phyloP scores from a whole-genome alignment of 2,888 invertebrate species.

The Hymenopus coronatus region DNA sequence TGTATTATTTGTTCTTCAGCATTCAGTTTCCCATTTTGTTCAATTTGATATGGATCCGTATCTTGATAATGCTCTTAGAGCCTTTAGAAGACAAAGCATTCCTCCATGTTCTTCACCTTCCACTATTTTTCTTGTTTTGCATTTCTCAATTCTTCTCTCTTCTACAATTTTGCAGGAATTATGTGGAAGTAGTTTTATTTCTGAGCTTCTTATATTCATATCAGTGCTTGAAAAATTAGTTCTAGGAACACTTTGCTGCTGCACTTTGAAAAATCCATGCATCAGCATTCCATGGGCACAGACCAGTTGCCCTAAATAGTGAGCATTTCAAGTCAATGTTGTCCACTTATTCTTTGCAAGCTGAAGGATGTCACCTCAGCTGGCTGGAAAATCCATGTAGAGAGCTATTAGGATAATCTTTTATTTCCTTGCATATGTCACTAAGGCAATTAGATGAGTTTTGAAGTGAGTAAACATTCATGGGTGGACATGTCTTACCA shows the following conservation, averaged over 20 bases:
- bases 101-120: too few relatives aligned
- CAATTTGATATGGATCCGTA: too few relatives aligned
- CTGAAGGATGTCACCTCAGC: neutral
- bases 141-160: too few relatives aligned
- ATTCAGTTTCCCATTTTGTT: too few relatives aligned
- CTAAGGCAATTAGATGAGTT: neutral
- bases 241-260: neutral
- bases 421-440: neutral
- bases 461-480: neutral
- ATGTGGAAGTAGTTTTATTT: too few relatives aligned
- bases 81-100: too few relatives aligned
- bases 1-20: too few relatives aligned
- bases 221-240: neutral
- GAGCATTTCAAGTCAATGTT: neutral
- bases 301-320: neutral
- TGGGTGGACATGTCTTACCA: conserved; percentile 8
- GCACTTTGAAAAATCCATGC: neutral
- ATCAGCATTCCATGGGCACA: neutral
- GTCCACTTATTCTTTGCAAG: neutral
- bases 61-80: too few relatives aligned
- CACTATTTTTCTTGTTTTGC: too few relatives aligned
- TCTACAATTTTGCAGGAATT: too few relatives aligned
- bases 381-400: neutral
- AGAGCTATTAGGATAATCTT: neutral
- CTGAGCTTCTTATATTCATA: too few relatives aligned